These are phyloP conservation scores for Xylophagus ater DNA, from an alignment of 2,888 invertebrate species.

Conservation along the genomic window DNA sequence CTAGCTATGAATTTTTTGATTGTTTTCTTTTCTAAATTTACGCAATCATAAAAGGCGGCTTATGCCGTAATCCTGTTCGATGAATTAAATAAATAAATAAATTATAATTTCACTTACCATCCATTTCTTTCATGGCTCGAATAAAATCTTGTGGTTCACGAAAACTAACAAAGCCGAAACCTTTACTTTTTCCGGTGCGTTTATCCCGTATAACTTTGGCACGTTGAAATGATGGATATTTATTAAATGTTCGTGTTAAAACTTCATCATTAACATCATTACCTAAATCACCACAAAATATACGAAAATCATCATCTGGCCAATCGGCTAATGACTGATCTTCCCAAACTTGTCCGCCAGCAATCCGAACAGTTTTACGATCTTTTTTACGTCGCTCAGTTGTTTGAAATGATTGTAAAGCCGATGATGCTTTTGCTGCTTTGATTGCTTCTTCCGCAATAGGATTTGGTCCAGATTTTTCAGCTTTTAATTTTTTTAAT, in stretches of 20 bases:
- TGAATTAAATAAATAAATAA: slow-evolving; percentile 1
- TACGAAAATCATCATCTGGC: slow-evolving; percentile 96
- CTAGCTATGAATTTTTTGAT: too few species aligned
- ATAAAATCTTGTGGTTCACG: slow-evolving; percentile 96
- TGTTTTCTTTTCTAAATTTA: background rate
- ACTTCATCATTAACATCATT: slow-evolving; percentile 98
- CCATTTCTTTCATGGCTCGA: slow-evolving; percentile 98
- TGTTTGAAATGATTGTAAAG: slow-evolving; percentile 45
- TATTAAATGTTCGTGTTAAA: slow-evolving; percentile 88
- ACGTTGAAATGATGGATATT: slow-evolving; percentile 83
- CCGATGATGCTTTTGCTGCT: slow-evolving; percentile 48
- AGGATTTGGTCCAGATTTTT: slow-evolving; percentile 51
- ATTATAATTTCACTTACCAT: slow-evolving; percentile 54
- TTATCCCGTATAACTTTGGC: slow-evolving; percentile 96
- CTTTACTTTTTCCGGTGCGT: slow-evolving; percentile 94
- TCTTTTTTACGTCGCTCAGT: slow-evolving; percentile 42
- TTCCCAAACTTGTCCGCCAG: slow-evolving; percentile 94
- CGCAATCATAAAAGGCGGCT: background rate
- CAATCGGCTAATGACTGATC: slow-evolving; percentile 88
- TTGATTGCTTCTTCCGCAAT: slow-evolving; percentile 53
- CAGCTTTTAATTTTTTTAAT: slow-evolving; percentile 51
- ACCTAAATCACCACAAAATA: slow-evolving; percentile 99
- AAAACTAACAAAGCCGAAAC: slow-evolving; percentile 98
- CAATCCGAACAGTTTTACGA: slow-evolving; percentile 63
- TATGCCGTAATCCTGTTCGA: background rate